phyloP scores from a whole-genome alignment of 1,140 invertebrate species.

The Cotesia glomerata region DNA sequence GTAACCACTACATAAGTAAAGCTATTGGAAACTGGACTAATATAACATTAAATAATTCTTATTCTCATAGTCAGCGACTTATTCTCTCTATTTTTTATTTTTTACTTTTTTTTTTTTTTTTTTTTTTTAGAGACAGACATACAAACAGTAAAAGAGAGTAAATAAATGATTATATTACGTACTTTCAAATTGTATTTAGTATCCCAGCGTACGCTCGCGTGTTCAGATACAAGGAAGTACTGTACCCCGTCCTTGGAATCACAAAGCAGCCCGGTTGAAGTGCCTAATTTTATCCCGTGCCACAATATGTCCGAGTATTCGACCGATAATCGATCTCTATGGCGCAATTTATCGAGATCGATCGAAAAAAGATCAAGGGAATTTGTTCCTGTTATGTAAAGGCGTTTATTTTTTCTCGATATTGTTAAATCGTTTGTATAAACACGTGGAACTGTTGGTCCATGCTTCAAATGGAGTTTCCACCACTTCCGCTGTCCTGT shows the following conservation, averaged over 20 bases:
- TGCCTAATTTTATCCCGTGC: conserved; percentile 43
- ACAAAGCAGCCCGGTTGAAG: conserved; percentile 39
- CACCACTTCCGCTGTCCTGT: conserved; percentile 40
- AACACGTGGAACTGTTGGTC: conserved; percentile 28
- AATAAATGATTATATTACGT: conserved; percentile 18
- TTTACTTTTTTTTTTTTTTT: too few species aligned
- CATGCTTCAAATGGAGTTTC: conserved; percentile 35
- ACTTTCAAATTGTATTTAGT: conserved; percentile 40
- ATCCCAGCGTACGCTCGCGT: conserved; percentile 48
- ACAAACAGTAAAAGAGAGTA: neutral
- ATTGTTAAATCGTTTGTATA: conserved; percentile 39
- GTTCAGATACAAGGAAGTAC: conserved; percentile 45
- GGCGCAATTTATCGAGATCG: conserved; percentile 27
- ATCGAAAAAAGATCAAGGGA: conserved; percentile 41
- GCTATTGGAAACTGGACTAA: too few species aligned
- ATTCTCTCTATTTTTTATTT: neutral
- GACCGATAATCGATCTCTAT: neutral
- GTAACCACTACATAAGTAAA: too few species aligned
- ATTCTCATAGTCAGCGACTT: neutral
- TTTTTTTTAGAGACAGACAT: conserved; percentile 9
- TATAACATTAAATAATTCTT: neutral
- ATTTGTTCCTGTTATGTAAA: conserved; percentile 38
- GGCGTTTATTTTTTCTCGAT: conserved; percentile 30
- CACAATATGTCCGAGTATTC: conserved; percentile 26
- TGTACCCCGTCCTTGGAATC: conserved; percentile 45